A percentile compares a stretch with the other conserved stretches of the same genome.
phyloP scores from a whole-genome alignment of 2,888 invertebrate species.

The Epirrita christyi region DNA sequence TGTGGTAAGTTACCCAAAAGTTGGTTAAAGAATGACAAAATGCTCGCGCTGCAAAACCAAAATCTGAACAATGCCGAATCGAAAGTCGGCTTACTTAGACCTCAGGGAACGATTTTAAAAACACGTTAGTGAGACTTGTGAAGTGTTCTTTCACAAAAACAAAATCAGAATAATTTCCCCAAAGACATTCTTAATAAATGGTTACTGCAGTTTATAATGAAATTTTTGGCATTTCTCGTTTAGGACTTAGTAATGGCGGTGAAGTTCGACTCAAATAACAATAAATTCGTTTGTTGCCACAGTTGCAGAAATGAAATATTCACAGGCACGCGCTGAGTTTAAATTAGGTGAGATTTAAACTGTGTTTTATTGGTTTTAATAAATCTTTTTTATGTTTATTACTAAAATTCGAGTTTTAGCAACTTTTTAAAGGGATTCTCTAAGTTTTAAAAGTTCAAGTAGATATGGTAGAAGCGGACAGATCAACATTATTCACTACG shows the following conservation, averaged over 20 bases:
- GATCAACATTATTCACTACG: too few species aligned
- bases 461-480: too few species aligned
- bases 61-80: too few species aligned
- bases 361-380: conserved; percentile 19
- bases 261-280: conserved; percentile 16
- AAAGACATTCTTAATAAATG: neutral
- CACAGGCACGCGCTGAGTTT: conserved; percentile 21
- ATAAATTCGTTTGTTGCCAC: conserved; percentile 23
- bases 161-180: neutral
- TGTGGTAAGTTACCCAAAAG: too few species aligned
- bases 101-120: too few species aligned
- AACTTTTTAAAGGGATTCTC: too few species aligned
- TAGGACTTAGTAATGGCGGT: neutral
- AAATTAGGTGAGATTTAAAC: conserved; percentile 24
- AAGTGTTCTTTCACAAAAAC: too few species aligned
- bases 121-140: too few species aligned
- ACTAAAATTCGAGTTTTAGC: neutral
- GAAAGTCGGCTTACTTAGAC: too few species aligned
- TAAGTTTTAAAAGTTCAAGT: too few species aligned
- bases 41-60: too few species aligned
- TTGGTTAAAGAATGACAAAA: too few species aligned
- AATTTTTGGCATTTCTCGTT: conserved; percentile 9
- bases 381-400: conserved; percentile 18
- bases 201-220: conserved; percentile 3
- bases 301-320: conserved; percentile 25